phyloP scores from a whole-genome alignment of 2,113 vertebrate genomes.

The Bubo blakistoni region DNA sequence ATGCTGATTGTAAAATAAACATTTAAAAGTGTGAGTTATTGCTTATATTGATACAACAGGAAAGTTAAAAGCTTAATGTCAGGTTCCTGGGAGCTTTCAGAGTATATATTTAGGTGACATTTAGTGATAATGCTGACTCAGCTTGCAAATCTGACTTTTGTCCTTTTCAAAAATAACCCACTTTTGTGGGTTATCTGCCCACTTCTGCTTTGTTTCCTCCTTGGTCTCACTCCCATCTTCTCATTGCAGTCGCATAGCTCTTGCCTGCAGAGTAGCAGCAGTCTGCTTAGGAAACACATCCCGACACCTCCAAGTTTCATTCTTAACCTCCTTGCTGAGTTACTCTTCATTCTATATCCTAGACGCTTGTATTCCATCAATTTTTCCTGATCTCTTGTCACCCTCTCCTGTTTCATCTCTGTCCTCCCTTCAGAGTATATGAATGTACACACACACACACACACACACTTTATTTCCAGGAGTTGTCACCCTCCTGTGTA shows the following conservation, averaged over 20 bases:
- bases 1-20: neutral
- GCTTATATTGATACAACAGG: neutral
- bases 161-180: neutral
- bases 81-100: neutral
- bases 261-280: neutral
- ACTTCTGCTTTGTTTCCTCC: neutral
- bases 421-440: neutral
- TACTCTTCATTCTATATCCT: neutral
- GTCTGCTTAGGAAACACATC: neutral
- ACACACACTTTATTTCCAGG: neutral
- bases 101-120: neutral
- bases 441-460: rapidly evolving
- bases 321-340: neutral
- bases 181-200: neutral
- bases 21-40: neutral
- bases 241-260: neutral
- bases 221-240: neutral
- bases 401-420: neutral
- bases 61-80: neutral
- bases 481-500: neutral
- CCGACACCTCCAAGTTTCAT: neutral
- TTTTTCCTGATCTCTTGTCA: neutral
- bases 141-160: neutral
- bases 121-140: neutral
- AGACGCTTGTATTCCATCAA: neutral